Evolutionary conservation across 2,797 vertebrate genomes (phyloP).

Genomic region (Vipera ursinii): DNA sequence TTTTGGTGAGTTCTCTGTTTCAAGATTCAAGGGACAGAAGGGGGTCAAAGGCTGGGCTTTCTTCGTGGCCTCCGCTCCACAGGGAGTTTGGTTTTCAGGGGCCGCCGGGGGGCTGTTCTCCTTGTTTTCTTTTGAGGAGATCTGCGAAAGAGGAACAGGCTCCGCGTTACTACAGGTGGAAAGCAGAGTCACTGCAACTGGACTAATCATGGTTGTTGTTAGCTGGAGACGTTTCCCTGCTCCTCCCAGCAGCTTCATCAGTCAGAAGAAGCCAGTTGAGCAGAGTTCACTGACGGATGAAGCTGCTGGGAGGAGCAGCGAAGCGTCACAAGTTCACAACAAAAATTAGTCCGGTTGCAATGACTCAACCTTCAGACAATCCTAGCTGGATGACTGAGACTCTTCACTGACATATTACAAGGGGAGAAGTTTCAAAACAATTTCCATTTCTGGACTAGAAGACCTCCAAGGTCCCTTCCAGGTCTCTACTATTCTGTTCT

Average conservation of each 20-base stretch:
- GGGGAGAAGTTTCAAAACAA: too few relatives aligned
- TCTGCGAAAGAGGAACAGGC: conserved; percentile 28
- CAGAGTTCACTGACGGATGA: neutral
- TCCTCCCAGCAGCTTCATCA: neutral
- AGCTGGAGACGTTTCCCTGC: neutral
- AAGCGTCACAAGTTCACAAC: neutral
- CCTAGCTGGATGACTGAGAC: too few relatives aligned
- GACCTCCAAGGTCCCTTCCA: too few relatives aligned
- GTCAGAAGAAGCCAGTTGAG: neutral
- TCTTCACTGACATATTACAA: too few relatives aligned
- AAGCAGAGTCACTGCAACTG: neutral
- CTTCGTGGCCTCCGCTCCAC: neutral
- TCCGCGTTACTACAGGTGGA: neutral
- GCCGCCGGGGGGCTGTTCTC: conserved; percentile 50
- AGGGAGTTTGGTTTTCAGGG: neutral
- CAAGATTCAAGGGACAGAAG: neutral
- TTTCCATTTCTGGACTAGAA: too few relatives aligned
- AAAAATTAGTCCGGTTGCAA: too few relatives aligned
- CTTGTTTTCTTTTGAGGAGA: conserved; percentile 51
- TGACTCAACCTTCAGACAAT: too few relatives aligned
- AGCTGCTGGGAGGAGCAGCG: neutral
- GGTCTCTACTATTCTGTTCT: too few relatives aligned
- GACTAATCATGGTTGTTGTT: neutral
- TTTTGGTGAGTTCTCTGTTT: accelerated
- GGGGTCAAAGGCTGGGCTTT: neutral